A percentile compares a stretch with the other conserved stretches of the same genome.
Conservation (phyloP, 2,797 vertebrate species). For the Gadopsis marmoratus region DNA sequence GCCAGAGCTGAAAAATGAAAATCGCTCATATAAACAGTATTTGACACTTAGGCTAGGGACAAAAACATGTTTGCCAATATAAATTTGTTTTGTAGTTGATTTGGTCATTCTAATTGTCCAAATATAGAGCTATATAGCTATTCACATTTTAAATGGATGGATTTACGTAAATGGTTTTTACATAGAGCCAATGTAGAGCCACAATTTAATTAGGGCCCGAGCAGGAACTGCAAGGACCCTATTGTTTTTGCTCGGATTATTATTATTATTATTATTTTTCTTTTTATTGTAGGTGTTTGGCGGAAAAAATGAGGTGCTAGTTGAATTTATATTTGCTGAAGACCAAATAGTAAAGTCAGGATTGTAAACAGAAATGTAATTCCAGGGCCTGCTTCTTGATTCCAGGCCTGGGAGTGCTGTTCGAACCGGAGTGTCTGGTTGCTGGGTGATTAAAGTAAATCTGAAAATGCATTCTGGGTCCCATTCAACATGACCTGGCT, state of each 20-base stretch:
- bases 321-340: not conserved
- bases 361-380: not conserved
- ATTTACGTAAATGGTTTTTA: not conserved
- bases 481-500: constrained; percentile 4
- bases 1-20: constrained; percentile 1
- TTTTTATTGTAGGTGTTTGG: no score
- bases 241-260: no score
- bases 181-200: not conserved
- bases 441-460: constrained; percentile 8
- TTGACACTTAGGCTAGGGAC: no score
- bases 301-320: no score
- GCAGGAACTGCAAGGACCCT: no score
- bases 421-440: not conserved
- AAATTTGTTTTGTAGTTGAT: not conserved
- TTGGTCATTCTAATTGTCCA: not conserved
- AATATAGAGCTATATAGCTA: not conserved
- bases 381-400: not conserved
- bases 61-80: not conserved
- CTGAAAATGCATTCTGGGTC: constrained; percentile 14
- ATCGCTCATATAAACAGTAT: not conserved
- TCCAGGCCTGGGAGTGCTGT: constrained; percentile 7
- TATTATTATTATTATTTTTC: no score
- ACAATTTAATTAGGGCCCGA: not conserved
- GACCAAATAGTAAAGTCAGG: no score
- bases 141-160: not conserved